Evolutionary conservation across 2,888 invertebrate species (phyloP).

Genomic region (Heliconius sara): DNA sequence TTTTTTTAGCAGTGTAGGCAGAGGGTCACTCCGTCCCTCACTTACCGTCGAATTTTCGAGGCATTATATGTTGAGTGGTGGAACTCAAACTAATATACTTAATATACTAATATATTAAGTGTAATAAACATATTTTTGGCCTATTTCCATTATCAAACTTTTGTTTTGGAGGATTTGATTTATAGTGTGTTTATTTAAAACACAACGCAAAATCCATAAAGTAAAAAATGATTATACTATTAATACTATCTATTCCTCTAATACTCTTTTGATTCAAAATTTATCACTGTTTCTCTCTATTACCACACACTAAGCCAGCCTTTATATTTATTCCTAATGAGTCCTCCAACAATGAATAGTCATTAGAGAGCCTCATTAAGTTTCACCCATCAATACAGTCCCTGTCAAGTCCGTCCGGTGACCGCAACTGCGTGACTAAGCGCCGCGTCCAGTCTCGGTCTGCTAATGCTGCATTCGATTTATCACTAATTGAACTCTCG

Average conservation of each 20-base stretch:
- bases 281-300: background rate
- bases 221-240: background rate
- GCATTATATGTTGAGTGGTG: too few relatives aligned
- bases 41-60: too few relatives aligned
- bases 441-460: constrained; percentile 29
- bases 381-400: constrained; percentile 30
- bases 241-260: background rate
- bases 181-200: too few relatives aligned
- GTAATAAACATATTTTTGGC: too few relatives aligned
- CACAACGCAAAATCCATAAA: too few relatives aligned
- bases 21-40: too few relatives aligned
- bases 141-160: too few relatives aligned
- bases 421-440: constrained; percentile 42
- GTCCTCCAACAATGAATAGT: constrained; percentile 15
- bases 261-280: background rate
- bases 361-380: constrained; percentile 26
- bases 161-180: too few relatives aligned
- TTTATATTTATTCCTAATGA: constrained; percentile 8
- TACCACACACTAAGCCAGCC: background rate
- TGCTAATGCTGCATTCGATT: constrained; percentile 34
- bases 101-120: too few relatives aligned
- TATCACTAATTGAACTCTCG: constrained; percentile 32
- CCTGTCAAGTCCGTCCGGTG: constrained; percentile 34
- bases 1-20: too few relatives aligned
- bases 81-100: too few relatives aligned